These are phyloP conservation scores for Pharmacophagus antenor DNA, from an alignment of 2,888 invertebrate species.

Conservation along the genomic window DNA sequence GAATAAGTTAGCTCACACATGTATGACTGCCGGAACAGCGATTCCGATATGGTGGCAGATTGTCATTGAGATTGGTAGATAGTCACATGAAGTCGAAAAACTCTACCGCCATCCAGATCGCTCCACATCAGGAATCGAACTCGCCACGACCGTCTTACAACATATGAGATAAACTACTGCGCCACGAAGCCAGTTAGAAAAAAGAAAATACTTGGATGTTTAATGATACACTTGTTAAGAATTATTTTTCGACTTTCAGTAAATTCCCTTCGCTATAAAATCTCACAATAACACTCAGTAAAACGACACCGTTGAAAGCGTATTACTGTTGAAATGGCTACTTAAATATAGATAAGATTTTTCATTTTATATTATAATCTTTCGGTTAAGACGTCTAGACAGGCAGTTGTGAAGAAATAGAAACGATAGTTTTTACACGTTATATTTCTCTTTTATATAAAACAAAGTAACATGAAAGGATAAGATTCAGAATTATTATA, in stretches of 20 bases:
- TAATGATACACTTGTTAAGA: background rate
- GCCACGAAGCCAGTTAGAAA: too few relatives aligned
- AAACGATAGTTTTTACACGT: background rate
- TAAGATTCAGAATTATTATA: too few relatives aligned
- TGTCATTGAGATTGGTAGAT: too few relatives aligned
- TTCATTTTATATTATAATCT: background rate
- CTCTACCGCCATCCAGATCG: too few relatives aligned
- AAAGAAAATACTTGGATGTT: background rate
- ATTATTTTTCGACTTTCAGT: background rate
- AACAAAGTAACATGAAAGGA: too few relatives aligned
- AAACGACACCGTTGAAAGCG: constrained; percentile 6
- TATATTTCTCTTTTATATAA: background rate
- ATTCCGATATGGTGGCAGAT: too few relatives aligned
- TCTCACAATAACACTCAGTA: constrained; percentile 5
- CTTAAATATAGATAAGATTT: constrained; percentile 22
- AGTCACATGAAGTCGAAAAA: too few relatives aligned
- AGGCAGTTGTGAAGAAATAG: background rate
- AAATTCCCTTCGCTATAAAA: background rate
- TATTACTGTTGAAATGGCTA: constrained; percentile 13
- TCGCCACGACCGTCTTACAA: too few relatives aligned
- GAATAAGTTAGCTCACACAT: too few relatives aligned
- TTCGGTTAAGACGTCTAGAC: constrained; percentile 2
- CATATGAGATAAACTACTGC: too few relatives aligned
- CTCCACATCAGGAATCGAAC: too few relatives aligned
- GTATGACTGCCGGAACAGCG: too few relatives aligned